Evolutionary conservation across 2,113 vertebrate species (phyloP), one percentile per base, ranked within the genome.

Genomic region (Macaca nemestrina): DNA sequence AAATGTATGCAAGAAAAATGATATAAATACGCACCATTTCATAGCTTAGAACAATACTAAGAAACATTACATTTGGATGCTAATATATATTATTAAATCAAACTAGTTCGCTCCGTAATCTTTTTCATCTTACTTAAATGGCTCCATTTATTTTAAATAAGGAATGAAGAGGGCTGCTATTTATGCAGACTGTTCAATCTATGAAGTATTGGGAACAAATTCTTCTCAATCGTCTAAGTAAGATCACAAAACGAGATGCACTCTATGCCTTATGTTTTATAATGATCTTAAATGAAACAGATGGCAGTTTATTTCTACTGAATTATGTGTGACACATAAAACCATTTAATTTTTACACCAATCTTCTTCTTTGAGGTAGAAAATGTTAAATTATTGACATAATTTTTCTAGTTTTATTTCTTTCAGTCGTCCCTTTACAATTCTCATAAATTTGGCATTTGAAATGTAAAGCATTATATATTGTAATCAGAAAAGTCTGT

Each of bases 331-430:
- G 22, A 61, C 75, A 83, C 9, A 70, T 10, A 64, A 35, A 81
- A 92, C 83, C 16, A 68, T 76, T 94, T 95, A 89, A 57, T 59
- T 89, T 94, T 92, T 72, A 92, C 67, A 85, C 52, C 35, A 90
- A 23, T 79, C 18, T 85, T 93, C 88, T 40, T 73, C 8, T 78
- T 95, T 59, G 94, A 96, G 30, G 18, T 92, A 86, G 22, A 87
- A 83, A 92, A 55, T 95, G 35, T 50, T 94, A 87, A 87, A 76
- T 83, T 97, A 87, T 57, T 73, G 18, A 61, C 79, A 52, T 75
- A 35, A 73, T 92, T 95, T 96, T 3, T 23, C 22, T 27, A 43
- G 17, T 32, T 93, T 89, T 87, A 67, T 84, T 48, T 70, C 32
- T 50, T 88, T 82, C 95, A 95, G 4, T 64, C 0, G 0, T 88